Evolutionary conservation across 2,888 invertebrate species (phyloP), one percentile per base, ranked within the genome.

Genomic region (Azorinus chamasolen): DNA sequence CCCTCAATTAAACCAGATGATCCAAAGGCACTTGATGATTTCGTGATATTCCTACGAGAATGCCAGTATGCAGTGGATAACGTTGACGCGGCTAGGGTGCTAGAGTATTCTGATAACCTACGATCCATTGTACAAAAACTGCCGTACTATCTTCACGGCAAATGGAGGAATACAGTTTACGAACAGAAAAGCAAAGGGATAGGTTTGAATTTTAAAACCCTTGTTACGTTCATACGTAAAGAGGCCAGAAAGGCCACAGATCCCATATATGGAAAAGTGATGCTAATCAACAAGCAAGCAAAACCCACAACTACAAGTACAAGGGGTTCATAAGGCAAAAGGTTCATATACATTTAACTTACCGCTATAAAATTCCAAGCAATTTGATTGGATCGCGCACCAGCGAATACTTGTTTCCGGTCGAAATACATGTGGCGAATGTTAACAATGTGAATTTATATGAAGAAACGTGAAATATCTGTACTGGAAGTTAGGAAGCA

Each of bases 101-200:
- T 79, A n/a, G 79, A 79, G 20, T 76, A 76, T 39, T 53, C 71
- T 18, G 76, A 79, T 48, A 76, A 79, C 27, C 22, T 80, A 14
- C 63, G 63, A 41, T 41, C 24, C 4, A 16, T 79, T 2, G 53
- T 76, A 4, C n/a, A 43, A 22, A 76, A 72, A 24, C 37, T 76
- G 43, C 76, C 76, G 32, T 63, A 41, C 50, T 63, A 72, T 25
- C 20, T 77, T 1, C 77, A 77, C 24, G 72, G 71, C 10, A 70
- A 50, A 24, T 76, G 71, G 71, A 22, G 65, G 43, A 76, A 61
- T 20, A 8, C 66, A 2, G 76, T 61, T n/a, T 69, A 64, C 41
- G 51, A 75, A 1, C 14, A n/a, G 0, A 59, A 41, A 48, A 39
- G 24, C 0, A 54, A 25, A n/a, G 43, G 32, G 6, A 10, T 48